A percentile compares a stretch with the other conserved stretches of the same genome.
phyloP scores from a whole-genome alignment of 2,113 vertebrate genomes.

The Spheniscus mendiculus region DNA sequence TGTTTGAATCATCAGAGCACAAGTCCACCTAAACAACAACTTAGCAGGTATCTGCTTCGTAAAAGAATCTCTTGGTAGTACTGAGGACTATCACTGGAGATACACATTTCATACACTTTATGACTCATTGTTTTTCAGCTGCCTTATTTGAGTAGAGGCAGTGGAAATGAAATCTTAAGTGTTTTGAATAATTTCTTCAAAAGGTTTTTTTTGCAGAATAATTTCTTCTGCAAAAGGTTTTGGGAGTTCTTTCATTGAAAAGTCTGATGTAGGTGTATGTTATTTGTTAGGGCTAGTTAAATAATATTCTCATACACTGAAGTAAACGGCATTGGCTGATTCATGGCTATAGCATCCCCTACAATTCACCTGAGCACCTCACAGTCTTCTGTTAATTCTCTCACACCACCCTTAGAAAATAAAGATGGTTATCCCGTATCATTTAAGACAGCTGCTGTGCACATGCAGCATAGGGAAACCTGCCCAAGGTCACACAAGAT shows the following conservation, averaged over 20 bases:
- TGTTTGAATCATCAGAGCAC: not conserved
- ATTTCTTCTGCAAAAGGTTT: not conserved
- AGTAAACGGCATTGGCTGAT: not conserved
- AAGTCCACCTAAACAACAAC: not conserved
- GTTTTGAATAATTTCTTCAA: not conserved
- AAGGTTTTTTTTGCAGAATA: no score
- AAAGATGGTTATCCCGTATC: not conserved
- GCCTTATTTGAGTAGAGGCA: not conserved
- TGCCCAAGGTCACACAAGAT: not conserved
- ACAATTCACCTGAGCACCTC: not conserved
- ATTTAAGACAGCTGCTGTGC: not conserved
- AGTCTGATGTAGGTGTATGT: not conserved
- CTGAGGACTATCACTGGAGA: not conserved
- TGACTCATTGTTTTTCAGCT: not conserved
- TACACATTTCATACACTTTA: not conserved
- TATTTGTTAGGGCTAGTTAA: not conserved
- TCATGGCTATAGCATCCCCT: not conserved
- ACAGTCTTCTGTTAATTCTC: not conserved
- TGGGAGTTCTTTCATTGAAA: not conserved
- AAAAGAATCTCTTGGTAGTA: not conserved
- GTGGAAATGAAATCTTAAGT: not conserved
- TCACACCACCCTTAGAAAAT: not conserved
- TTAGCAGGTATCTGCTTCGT: not conserved
- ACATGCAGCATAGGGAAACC: not conserved
- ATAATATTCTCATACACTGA: not conserved